Evolutionary conservation across 2,888 invertebrate genomes (phyloP), one percentile per base, ranked within the genome.

Genomic region (Agelastica alni): DNA sequence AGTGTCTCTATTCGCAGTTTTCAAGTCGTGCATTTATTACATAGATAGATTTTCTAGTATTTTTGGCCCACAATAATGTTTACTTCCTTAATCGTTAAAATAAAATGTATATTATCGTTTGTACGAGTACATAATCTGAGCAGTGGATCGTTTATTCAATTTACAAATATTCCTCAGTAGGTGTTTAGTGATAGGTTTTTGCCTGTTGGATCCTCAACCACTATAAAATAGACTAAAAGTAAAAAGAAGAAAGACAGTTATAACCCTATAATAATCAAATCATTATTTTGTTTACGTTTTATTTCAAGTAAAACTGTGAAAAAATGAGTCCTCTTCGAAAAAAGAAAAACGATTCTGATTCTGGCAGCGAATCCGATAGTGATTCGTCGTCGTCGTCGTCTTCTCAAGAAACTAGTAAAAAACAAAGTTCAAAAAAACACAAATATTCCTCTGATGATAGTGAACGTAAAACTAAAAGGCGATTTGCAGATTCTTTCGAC

Each of bases 241-340:
- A 5, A 31, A 31, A 31, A 10, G 31, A 31, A 31, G 31, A 31
- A 31, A 6, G 6, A 31, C 10, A 39, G n/a, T 18, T n/a, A 17
- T n/a, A 9, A 34, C 7, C n/a, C n/a, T 13, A 16, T 16, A 20
- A 16, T 13, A 26, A 20, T 42, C 20, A 14, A 26, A 26, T 18
- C 12, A 26, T 26, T 2, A 5, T 44, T 9, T 13, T 47, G 26
- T 26, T 36, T 51, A 31, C 13, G 5, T 31, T 12, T 31, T 13
- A 4, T 10, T 13, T 13, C 13, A 13, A 10, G 12, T 30, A 9
- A 4, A 30, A 10, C 4, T 31, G 3, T 2, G 7, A 48, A 32
- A 45, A 54, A 18, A 65, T 65, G 62, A 56, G 59, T 54, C 57
- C 61, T 6, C 56, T 58, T 22, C 62, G 58, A 10, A 55, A 55